These are phyloP conservation scores for Cryptocephalus primarius DNA, from an alignment of 2,888 invertebrate genomes.

Conservation along the genomic window DNA sequence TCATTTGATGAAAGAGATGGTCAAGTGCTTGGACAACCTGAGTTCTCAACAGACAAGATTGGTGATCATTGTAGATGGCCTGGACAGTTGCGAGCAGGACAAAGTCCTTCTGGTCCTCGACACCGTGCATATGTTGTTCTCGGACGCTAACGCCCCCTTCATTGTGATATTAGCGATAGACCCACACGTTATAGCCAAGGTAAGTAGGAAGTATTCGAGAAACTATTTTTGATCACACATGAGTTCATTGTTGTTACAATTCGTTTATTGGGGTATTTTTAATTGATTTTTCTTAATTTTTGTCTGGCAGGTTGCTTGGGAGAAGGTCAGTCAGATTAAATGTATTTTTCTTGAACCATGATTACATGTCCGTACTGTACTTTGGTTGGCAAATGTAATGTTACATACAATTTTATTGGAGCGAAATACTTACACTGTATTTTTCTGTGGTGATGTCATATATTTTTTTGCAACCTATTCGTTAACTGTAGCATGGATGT, in stretches of 20 bases:
- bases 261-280: background rate
- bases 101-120: constrained; percentile 87
- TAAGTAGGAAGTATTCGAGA: constrained; percentile 22
- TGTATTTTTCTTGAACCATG: no score
- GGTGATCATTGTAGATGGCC: constrained; percentile 91
- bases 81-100: constrained; percentile 97
- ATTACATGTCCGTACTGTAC: no score
- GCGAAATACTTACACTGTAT: no score
- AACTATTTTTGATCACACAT: no score
- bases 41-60: constrained; percentile 87
- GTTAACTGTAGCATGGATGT: no score
- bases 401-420: no score
- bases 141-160: constrained; percentile 88
- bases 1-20: constrained; percentile 43
- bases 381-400: no score
- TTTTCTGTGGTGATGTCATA: no score
- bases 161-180: constrained; percentile 94
- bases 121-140: constrained; percentile 90
- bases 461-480: no score
- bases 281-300: constrained; percentile 13
- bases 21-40: constrained; percentile 86
- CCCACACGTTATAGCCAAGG: constrained; percentile 97
- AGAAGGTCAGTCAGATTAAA: constrained; percentile 45
- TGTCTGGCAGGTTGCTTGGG: constrained; percentile 50
- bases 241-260: background rate